These are phyloP conservation scores for Brachymystax lenok DNA, from an alignment of 2,797 vertebrate genomes.

Conservation along the genomic window DNA sequence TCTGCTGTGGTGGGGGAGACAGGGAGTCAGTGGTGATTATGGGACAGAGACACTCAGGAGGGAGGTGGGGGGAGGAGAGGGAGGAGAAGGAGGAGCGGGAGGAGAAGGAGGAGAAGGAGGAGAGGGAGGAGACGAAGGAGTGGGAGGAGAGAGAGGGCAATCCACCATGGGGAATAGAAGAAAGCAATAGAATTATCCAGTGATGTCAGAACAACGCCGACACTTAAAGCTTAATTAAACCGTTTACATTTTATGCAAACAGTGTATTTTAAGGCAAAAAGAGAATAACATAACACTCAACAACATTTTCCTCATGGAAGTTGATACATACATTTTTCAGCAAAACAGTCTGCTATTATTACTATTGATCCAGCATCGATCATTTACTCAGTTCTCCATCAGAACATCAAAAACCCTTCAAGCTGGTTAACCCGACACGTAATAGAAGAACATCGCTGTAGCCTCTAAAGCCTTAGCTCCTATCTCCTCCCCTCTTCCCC, in stretches of 20 bases:
- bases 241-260: background rate
- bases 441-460: background rate
- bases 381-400: background rate
- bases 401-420: background rate
- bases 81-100: no score
- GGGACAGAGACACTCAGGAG: slow-evolving; percentile 37
- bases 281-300: background rate
- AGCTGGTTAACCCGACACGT: background rate
- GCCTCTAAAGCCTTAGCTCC: background rate
- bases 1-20: slow-evolving; percentile 59
- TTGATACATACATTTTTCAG: background rate
- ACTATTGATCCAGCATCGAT: background rate
- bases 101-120: slow-evolving; percentile 14
- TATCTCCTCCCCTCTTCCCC: background rate
- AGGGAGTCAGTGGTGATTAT: slow-evolving; percentile 37
- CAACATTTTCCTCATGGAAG: background rate
- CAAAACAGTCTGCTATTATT: background rate
- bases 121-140: background rate
- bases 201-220: background rate
- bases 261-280: background rate
- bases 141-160: background rate
- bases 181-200: background rate
- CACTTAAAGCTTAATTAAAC: background rate
- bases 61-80: slow-evolving; percentile 29
- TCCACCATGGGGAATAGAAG: background rate